Evolutionary conservation across 1,140 invertebrate genomes (phyloP).

Genomic region (Aricia agestis): DNA sequence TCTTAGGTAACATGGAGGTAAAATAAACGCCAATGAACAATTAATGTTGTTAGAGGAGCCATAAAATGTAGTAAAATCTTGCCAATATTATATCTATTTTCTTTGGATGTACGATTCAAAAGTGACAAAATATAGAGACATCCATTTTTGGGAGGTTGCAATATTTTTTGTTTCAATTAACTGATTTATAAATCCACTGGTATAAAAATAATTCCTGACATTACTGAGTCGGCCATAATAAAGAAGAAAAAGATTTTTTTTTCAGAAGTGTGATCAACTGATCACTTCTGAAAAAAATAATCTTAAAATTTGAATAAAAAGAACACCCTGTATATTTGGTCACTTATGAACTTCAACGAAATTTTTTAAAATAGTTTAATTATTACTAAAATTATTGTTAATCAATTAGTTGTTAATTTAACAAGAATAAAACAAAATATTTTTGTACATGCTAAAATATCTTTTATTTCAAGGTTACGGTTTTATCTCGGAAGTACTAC

Average conservation of each 20-base stretch:
- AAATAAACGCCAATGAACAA: not conserved
- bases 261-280: too few species aligned
- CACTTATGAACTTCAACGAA: not conserved
- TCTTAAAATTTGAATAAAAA: too few species aligned
- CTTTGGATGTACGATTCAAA: not conserved
- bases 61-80: not conserved
- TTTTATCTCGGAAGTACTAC: too few species aligned
- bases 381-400: constrained; percentile 41
- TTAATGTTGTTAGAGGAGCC: not conserved
- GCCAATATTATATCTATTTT: not conserved
- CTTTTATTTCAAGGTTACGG: constrained; percentile 36
- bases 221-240: too few species aligned
- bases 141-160: not conserved
- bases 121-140: not conserved
- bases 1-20: too few species aligned
- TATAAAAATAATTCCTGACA: too few species aligned
- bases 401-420: constrained; percentile 56
- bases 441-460: constrained; percentile 56
- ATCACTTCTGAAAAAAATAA: too few species aligned
- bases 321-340: constrained; percentile 8
- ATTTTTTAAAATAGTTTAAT: not conserved
- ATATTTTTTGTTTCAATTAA: not conserved
- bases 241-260: not conserved
- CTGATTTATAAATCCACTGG: too few species aligned
- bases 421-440: constrained; percentile 64